Evolutionary conservation across 2,888 invertebrate species (phyloP), one percentile per base, ranked within the genome.

Genomic region (Drosophila prolongata): DNA sequence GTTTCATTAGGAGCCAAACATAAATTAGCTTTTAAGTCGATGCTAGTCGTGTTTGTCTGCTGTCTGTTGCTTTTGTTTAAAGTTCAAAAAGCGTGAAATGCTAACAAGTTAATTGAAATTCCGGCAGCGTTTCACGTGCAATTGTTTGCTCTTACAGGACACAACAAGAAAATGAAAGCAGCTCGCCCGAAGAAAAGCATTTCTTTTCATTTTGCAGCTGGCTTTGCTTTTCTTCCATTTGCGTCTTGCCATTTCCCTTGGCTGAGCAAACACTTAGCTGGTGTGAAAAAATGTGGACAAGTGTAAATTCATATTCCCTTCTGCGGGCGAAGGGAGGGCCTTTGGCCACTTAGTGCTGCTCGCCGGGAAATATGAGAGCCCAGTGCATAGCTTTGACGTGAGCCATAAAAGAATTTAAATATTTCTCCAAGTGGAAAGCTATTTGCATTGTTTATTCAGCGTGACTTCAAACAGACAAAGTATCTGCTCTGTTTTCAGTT

Each of bases 51-150:
- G 27, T 61, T 56, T 55, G 42, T 55, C 46, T 50, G 59, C 38
- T 59, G 50, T 59, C 58, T 57, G 64, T 53, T 76, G 50, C 61
- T 11, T 71, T 75, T 67, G 81, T 59, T 46, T 70, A 52, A 53
- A 61, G 60, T 43, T 43, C 42, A 64, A 47, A 53, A 49, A 55
- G 53, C 56, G 58, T 53, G 52, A 67, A 81, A 67, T 70, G 54
- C 68, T 57, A 60, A 72, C 50, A 67, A 56, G 52, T 69, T 86
- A 73, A 66, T 87, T 84, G 74, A 68, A 78, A 87, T 76, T 73
- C 76, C 64, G 62, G 50, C 53, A 34, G 57, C 68, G 78, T 67
- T 69, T 59, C 70, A 83, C 54, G 65, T 70, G 59, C 72, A 53
- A 57, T 77, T 82, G 79, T 60, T 76, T 78, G 55, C 64, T 55